Evolutionary conservation across 2,797 vertebrate genomes (phyloP), one percentile per base, ranked within the genome.

Genomic region (Potorous gilbertii): DNA sequence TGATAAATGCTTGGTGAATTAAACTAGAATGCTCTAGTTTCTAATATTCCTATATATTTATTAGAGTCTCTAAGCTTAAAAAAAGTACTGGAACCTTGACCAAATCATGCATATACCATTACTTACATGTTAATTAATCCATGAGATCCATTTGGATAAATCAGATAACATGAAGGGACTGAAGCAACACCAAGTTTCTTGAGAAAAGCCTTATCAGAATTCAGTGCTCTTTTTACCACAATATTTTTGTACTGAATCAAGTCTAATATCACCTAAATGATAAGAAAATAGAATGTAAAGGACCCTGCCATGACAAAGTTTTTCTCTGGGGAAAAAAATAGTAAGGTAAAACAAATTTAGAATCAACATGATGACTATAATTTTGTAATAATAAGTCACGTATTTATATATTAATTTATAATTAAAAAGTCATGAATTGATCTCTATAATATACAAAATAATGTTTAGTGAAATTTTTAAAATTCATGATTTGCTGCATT

Each of bases 201-300:
- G 97, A 99, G 97, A n/a, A 99, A 98, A 28, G 97, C 96, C 34
- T 81, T 97, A 29, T 99, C 99, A 5, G 97, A 97, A 96, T 98
- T 98, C 98, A 99, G 54, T 0, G 97, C 98, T 90, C 99, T 98
- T 96, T 96, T 99, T 54, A 99, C 99, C 93, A 97, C 29, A 0
- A 99, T 96, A 96, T 99, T 99, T 91, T 99, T 99, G 59, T 98
- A 99, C 10, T 98, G 99, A 95, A 99, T 97, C 98, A 99, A 97
- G 98, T 99, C 99, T 97, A 99, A 96, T 55, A 99, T 99, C 96
- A 99, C 99, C 99, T 99, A 97, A 40, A 92, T 0, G 59, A 96
- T 0, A 24, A 93, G 93, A 94, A 94, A 50, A 24, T 4, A n/a
- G 40, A 57, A 96, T 0, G 12, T 55, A 8, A 93, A 52, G 8